Base-by-base conservation (phyloP, 2,113 vertebrate genomes). In the Mesembrinibis cayennensis region DNA sequence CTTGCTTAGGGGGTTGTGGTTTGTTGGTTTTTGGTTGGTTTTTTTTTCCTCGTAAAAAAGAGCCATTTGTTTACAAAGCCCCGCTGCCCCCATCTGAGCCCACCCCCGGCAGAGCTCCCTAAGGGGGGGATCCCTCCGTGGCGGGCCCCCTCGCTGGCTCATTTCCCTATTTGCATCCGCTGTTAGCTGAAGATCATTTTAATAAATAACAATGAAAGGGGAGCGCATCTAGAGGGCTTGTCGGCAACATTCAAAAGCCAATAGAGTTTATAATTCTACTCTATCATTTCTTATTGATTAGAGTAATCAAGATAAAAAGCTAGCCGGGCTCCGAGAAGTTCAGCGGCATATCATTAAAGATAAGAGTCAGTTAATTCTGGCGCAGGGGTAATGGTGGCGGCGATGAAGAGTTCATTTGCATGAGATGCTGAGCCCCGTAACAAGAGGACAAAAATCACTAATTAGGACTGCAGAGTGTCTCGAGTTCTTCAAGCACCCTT, bases 371-470 rank as follows among this genome's bases (percentile, higher is more conserved):
- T 99, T 99, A 98, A 99, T 99, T 99, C 98, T 97, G 98, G 97
- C 97, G 98, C 98, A 82, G 97, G 98, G 97, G 98, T 98, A 98
- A 98, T 98, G 98, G 98, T 98, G 98, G 95, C 98, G 98, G 97
- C 98, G 98, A 98, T 98, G 98, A 98, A 98, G 98, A 98, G 98
- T 98, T 99, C 98, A 99, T 99, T 99, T 99, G 99, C 99, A 99
- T 99, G 98, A 98, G 98, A 98, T 97, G 98, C 98, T 98, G 98
- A 98, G 98, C 98, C 98, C 98, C 97, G 98, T 98, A 98, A 98
- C 98, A 98, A 99, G 98, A 98, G 98, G 98, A 99, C 98, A 99
- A 99, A 99, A 99, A 99, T 99, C 99, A 99, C 99, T 99, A 99
- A 99, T 99, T 99, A 99, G 98, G 97, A 97, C 97, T 97, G 98